phyloP scores from a whole-genome alignment of 2,113 vertebrate genomes.

The Pterocles orientalis region DNA sequence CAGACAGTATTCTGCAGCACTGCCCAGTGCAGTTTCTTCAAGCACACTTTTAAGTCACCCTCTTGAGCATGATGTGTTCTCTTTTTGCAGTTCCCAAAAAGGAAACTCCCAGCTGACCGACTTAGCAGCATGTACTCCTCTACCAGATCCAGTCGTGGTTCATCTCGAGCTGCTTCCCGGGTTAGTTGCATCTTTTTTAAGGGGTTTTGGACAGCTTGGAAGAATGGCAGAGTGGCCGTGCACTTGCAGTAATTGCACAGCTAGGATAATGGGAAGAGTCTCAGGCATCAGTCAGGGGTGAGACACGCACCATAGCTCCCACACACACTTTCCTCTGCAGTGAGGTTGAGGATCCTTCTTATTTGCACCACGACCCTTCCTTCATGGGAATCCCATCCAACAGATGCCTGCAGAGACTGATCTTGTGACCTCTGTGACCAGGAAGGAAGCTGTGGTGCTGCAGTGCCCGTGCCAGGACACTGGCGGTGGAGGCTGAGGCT shows the following conservation, averaged over 20 bases:
- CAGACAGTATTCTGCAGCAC: background rate
- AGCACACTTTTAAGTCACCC: background rate
- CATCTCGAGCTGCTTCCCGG: background rate
- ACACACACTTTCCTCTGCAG: background rate
- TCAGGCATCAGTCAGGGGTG: background rate
- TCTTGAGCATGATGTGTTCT: background rate
- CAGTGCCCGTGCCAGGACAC: background rate
- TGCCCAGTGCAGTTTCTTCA: background rate
- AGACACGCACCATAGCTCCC: background rate
- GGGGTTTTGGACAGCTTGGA: background rate
- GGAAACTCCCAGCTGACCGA: background rate
- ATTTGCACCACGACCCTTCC: background rate
- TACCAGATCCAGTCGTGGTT: background rate
- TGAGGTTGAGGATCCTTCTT: background rate
- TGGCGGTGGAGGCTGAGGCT: background rate
- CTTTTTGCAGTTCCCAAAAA: slow-evolving; percentile 39
- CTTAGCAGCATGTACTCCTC: background rate
- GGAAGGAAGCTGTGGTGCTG: background rate
- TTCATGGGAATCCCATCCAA: background rate
- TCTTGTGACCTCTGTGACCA: background rate
- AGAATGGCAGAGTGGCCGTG: background rate
- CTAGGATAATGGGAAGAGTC: background rate
- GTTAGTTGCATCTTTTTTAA: slow-evolving; percentile 22
- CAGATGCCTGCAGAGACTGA: background rate
- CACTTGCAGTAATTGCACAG: background rate